phyloP scores from a whole-genome alignment of 2,888 invertebrate species.

The Mellilla xanthometata region DNA sequence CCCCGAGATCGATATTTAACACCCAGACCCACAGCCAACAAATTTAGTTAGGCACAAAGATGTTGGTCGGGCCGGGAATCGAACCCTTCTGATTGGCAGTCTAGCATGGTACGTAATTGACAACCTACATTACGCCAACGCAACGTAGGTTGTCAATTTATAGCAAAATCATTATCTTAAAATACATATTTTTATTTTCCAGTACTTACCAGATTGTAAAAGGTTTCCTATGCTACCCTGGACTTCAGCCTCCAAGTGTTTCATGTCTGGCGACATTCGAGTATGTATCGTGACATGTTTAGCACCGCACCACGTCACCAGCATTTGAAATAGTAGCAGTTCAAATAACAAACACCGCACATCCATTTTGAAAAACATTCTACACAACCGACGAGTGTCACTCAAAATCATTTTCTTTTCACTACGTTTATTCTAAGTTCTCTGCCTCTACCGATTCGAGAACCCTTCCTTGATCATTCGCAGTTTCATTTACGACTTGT shows the following conservation, averaged over 20 bases:
- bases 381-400: slow-evolving; percentile 57
- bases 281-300: slow-evolving; percentile 59
- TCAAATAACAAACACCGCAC: slow-evolving; percentile 71
- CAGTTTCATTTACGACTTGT: slow-evolving; percentile 55
- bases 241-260: slow-evolving; percentile 45
- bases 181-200: too few species aligned
- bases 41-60: too few species aligned
- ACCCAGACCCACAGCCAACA: too few species aligned
- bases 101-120: too few species aligned
- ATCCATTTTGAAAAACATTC: slow-evolving; percentile 57
- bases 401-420: slow-evolving; percentile 57
- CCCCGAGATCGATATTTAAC: too few species aligned
- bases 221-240: slow-evolving; percentile 69
- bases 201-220: slow-evolving; percentile 68
- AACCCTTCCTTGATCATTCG: slow-evolving; percentile 26
- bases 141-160: too few species aligned
- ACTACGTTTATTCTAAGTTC: slow-evolving; percentile 33
- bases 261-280: slow-evolving; percentile 38
- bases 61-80: too few species aligned
- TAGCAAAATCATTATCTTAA: too few species aligned
- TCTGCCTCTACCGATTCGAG: slow-evolving; percentile 33
- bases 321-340: slow-evolving; percentile 69
- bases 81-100: too few species aligned
- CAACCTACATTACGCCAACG: too few species aligned
- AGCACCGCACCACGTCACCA: slow-evolving; percentile 68